Base-by-base conservation (phyloP, 2,113 vertebrate species). In the Tonatia bakeri region DNA sequence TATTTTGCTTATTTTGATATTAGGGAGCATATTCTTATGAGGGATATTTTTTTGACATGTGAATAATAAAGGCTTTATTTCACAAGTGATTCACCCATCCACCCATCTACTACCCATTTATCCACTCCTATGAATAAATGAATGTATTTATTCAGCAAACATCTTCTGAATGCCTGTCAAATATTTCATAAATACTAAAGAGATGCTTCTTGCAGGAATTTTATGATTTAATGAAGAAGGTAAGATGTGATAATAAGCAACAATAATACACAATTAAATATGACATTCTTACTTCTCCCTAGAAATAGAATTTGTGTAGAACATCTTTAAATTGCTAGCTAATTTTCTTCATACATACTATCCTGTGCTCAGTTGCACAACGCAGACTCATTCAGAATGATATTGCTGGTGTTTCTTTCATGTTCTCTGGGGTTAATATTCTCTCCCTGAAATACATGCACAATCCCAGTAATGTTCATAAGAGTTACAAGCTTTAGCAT, bases 381-480 rank as follows among this genome's bases (percentile, higher is more conserved):
- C n/a, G 64, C 59, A 64, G 0, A 47, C 45, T 95, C 54, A 84
- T 10, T 85, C 56, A 75, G 84, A 84, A 91, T 54, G 69, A 91
- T 28, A 73, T 75, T 85, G 73, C 56, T 90, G 56, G 72, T 73
- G 33, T 87, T 96, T 36, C 50, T 94, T 94, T 97, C 91, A 96
- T 96, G 61, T 91, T 64, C 94, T 96, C 83, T 67, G 40, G 77
- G 88, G 56, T 94, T 95, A 73, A 94, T 90, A 93, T 81, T 94
- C 86, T 70, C 61, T 91, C 86, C 93, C 93, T 90, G 64, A 94
- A 82, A 69, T 96, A 90, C 65, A 16, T 38, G 50, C 52, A 90
- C 80, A 96, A 94, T 87, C 82, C 89, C 83, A 93, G 77, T 93
- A 96, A 94, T 96, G 94, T 96, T 97, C 96, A 96, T 94, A 86